Base-by-base conservation (phyloP, 2,113 vertebrate genomes). In the Bubo blakistoni region DNA sequence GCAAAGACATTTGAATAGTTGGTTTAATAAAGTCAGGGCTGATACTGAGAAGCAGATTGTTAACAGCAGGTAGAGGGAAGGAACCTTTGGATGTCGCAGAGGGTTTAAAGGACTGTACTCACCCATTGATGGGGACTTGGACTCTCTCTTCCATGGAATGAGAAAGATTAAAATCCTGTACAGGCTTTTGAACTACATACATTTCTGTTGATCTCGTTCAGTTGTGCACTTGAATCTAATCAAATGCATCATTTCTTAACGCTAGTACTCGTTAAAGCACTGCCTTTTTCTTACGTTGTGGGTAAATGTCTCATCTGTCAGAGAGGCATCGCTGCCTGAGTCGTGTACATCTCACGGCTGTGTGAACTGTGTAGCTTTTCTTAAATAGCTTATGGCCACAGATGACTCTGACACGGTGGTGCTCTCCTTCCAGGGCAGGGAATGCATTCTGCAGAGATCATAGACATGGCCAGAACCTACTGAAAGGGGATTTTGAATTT, bases 391-490 rank as follows among this genome's bases (percentile, higher is more conserved):
- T 2, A 0, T 4, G 13, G 72, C 67, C 47, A 18, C 58, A 44
- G 54, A 5, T 38, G 59, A 57, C 0, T 8, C 6, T 9, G 47
- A 13, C 7, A 1, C 2, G n/a, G 44, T 27, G 26, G 30, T 76
- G 73, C 38, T 36, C 18, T 51, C 34, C 61, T 67, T 42, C 58
- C 71, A 55, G 81, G 74, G 36, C 65, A 29, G 0, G 1, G 11
- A 32, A 11, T 6, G 21, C 21, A 1, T 14, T n/a, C 67, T 55
- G 30, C 44, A 32, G 27, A 16, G 32, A 15, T 42, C 38, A 6
- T 1, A 71, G 63, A 1, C 18, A 4, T 1, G 22, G 19, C 51
- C 88, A 52, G 46, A 38, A 16, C 34, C 54, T 47, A 0, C 44
- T 12, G 11, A 5, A 9, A 16, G n/a, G 69, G 25, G 15, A 6